phyloP scores from a whole-genome alignment of 2,888 invertebrate genomes.

The Temnothorax rugatulus region DNA sequence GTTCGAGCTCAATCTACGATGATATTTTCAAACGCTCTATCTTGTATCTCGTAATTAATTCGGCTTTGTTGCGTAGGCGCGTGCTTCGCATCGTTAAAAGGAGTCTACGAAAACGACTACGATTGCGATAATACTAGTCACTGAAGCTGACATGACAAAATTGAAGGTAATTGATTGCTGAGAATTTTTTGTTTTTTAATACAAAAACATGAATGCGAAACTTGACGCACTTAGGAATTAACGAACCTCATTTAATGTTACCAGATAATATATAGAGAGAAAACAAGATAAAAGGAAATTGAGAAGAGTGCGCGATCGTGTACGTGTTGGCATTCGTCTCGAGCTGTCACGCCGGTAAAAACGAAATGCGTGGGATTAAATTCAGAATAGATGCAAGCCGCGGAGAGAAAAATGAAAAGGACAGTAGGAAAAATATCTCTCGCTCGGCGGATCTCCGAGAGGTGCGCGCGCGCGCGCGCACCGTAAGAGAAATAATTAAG shows the following conservation, averaged over 20 bases:
- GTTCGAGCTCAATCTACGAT: not conserved
- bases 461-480: not conserved
- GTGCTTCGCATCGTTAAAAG: not conserved
- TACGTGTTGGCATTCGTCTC: slow-evolving; percentile 32
- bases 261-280: not conserved
- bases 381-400: slow-evolving; percentile 59
- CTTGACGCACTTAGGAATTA: not conserved
- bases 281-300: not conserved
- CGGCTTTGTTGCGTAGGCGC: not conserved
- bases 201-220: not conserved
- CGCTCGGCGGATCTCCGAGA: slow-evolving; percentile 30
- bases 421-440: slow-evolving; percentile 59
- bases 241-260: not conserved
- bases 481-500: slow-evolving; percentile 68
- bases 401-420: slow-evolving; percentile 65
- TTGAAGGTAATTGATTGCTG: not conserved
- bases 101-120: not conserved
- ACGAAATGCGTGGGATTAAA: slow-evolving; percentile 61
- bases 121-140: not conserved
- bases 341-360: slow-evolving; percentile 26
- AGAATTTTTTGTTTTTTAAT: not conserved
- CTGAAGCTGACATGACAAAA: not conserved
- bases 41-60: slow-evolving; percentile 21
- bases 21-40: slow-evolving; percentile 16
- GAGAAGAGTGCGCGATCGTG: not conserved